Base-by-base conservation (phyloP, 2,888 invertebrate species). In the Aphelenchoides bicaudatus region DNA sequence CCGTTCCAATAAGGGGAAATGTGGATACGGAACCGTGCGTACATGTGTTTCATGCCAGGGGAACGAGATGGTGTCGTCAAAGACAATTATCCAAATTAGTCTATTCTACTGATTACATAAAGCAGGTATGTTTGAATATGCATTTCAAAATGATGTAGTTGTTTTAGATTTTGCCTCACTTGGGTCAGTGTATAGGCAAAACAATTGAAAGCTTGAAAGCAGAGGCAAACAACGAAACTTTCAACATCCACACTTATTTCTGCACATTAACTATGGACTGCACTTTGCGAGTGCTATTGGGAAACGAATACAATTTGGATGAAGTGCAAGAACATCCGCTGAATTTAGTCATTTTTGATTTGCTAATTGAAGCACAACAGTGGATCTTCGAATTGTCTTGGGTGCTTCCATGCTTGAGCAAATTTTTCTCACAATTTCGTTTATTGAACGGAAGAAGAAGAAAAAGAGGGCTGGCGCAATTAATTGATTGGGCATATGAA, bases 51-150 rank as follows among this genome's bases (percentile, higher is more conserved):
- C 71, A 75, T 68, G 79, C 62, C 21, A n/a, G 43, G 25, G 82
- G 82, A 6, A 73, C 80, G 16, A 73, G 82, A 21, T 84, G 84
- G 84, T 83, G 83, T 68, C 75, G 83, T n/a, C 79, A 84, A 6
- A 71, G 84, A 25, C 73, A 79, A 8, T 75, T 82, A 4, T 75
- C 82, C 6, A 81, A 81, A 38, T 83, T 83, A 1, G 80, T 81
- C 2, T 84, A 84, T 68, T 81, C 82, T 6, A 75, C 80, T 4
- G 66, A 78, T 30, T 83, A 82, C 73, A 79, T 84, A 71, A 81
- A 81, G 65, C 76, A 78, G 72, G 80, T 82, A 62, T 56, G 16
- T 10, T n/a, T n/a, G n/a, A n/a, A n/a, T n/a, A n/a, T 34, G 13
- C 13, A 34, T 34, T 13, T 13, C 34, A 34, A 16, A 34, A 34